These are phyloP conservation scores for Shinisaurus crocodilurus DNA, from an alignment of 2,113 vertebrate genomes.

Conservation along the genomic window DNA sequence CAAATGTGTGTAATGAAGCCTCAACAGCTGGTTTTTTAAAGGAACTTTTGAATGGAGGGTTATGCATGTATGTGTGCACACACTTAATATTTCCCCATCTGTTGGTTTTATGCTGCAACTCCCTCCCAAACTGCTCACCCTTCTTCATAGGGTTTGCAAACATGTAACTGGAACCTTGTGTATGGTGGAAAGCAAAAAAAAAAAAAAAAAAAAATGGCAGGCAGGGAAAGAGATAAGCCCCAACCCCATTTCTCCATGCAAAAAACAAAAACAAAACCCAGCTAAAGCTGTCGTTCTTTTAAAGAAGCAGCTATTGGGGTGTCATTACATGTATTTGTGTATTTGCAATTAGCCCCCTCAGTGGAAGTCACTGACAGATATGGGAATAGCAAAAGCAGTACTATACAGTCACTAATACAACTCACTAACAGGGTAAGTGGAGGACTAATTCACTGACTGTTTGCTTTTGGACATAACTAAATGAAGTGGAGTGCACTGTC, in stretches of 20 bases:
- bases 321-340: neutral
- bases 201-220: neutral
- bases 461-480: neutral
- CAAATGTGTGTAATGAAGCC: neutral
- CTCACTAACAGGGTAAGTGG: neutral
- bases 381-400: neutral
- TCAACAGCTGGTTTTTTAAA: neutral
- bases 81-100: neutral
- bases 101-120: neutral
- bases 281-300: neutral
- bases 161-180: neutral
- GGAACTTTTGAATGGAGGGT: neutral
- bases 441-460: neutral
- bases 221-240: neutral
- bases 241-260: neutral
- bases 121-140: neutral
- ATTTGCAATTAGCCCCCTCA: neutral
- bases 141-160: neutral
- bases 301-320: neutral
- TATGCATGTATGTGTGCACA: too few species aligned
- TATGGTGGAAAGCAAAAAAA: too few species aligned
- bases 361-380: neutral
- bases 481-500: too few species aligned
- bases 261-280: neutral
- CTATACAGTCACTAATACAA: too few species aligned